A percentile compares a stretch with the other conserved stretches of the same genome.
phyloP scores from a whole-genome alignment of 2,113 vertebrate genomes.

The Epinephelus fuscoguttatus region DNA sequence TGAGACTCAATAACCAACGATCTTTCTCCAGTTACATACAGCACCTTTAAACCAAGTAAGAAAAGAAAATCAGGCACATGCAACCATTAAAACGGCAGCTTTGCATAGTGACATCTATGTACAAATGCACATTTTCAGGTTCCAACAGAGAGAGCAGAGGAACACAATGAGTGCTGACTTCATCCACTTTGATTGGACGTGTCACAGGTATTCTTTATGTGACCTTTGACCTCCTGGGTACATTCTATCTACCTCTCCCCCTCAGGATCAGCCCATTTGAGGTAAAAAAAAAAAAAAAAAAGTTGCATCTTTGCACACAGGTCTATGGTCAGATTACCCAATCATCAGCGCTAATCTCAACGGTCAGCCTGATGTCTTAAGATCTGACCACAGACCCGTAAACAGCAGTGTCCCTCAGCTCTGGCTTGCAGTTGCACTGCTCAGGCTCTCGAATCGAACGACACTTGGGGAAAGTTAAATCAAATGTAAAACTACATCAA shows the following conservation, averaged over 20 bases:
- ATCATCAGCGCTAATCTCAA: slow-evolving; percentile 33
- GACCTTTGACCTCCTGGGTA: slow-evolving; percentile 49
- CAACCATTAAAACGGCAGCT: slow-evolving; percentile 48
- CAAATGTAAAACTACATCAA: slow-evolving; percentile 51
- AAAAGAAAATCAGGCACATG: slow-evolving; percentile 38
- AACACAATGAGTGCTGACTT: slow-evolving; percentile 10
- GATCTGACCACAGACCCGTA: slow-evolving; percentile 47
- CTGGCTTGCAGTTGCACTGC: slow-evolving; percentile 45
- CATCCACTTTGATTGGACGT: slow-evolving; percentile 18
- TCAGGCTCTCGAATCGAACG: slow-evolving; percentile 31
- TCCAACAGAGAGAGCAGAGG: slow-evolving; percentile 40
- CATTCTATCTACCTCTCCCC: slow-evolving; percentile 29
- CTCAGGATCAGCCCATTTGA: slow-evolving; percentile 79
- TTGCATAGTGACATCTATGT: slow-evolving; percentile 42
- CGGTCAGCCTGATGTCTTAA: slow-evolving; percentile 47
- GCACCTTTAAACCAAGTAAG: slow-evolving; percentile 14
- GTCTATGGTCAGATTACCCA: slow-evolving; percentile 44
- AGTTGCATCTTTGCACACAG: slow-evolving; percentile 54
- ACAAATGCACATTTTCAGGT: slow-evolving; percentile 51
- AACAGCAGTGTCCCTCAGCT: slow-evolving; percentile 41
- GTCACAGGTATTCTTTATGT: slow-evolving; percentile 18
- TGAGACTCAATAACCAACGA: too few species aligned
- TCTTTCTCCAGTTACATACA: too few species aligned
- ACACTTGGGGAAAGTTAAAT: slow-evolving; percentile 21
- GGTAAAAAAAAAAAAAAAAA: slow-evolving; percentile 54